Conservation (phyloP, 37 sponge, comb jelly and placozoan genomes). For the Hexactinellida sp. region DNA sequence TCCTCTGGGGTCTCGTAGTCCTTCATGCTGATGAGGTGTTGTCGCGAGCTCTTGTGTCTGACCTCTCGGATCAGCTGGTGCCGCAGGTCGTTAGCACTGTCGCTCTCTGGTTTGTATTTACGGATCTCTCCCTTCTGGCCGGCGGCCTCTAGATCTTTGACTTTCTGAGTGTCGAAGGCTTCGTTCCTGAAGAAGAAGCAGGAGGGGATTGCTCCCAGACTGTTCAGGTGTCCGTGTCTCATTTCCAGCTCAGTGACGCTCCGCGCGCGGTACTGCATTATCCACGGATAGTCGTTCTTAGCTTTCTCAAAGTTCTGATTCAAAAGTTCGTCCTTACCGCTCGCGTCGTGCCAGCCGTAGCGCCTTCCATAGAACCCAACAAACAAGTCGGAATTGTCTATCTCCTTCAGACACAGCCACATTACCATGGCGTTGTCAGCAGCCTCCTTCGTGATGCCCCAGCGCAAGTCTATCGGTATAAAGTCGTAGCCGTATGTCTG, state of each 20-base stretch:
- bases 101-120: neutral
- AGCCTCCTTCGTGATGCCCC: constrained; percentile 19
- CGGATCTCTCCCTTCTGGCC: neutral
- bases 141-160: neutral
- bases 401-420: constrained; percentile 17
- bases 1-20: neutral
- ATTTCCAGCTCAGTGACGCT: constrained; percentile 10
- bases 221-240: constrained; percentile 15
- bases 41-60: neutral
- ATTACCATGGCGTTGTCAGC: neutral
- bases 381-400: constrained; percentile 6
- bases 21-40: neutral
- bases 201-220: neutral
- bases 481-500: neutral
- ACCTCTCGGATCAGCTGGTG: neutral
- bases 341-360: constrained; percentile 16
- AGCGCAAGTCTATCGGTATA: constrained; percentile 14
- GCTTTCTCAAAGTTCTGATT: constrained; percentile 15
- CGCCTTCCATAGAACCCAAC: constrained; percentile 18
- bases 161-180: neutral
- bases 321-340: neutral
- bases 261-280: neutral
- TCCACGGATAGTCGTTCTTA: constrained; percentile 1
- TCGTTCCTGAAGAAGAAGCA: constrained; percentile 19
- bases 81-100: neutral